Base-by-base conservation (phyloP, 2,113 vertebrate genomes). In the Herpetotheres cachinnans region DNA sequence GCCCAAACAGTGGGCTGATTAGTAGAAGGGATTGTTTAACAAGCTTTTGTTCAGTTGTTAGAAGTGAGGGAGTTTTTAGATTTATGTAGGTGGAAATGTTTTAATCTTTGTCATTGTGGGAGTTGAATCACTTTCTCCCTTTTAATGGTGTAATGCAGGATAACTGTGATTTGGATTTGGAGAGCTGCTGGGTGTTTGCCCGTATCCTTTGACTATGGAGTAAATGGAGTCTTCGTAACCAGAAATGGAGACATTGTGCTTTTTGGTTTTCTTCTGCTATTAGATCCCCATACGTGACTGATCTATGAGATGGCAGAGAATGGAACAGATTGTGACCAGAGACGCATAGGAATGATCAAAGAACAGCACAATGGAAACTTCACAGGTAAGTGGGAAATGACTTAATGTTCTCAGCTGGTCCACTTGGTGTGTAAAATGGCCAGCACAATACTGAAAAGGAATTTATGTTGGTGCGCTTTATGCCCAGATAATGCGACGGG, bases 271-370 rank as follows among this genome's bases (percentile, higher is more conserved):
- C 5, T 80, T 83, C 25, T 88, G 65, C 52, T 90, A 2, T 50
- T 89, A 98, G 98, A 80, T 97, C 92, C 96, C 94, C 83, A 86
- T 52, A 90, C 78, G 67, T 94, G 97, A 91, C 49, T 98, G 97
- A 97, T 98, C 96, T 97, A 97, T 98, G 99, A 99, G 97, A 99
- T 99, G 99, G 99, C 99, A 98, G 99, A 99, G 97, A 99, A 99
- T 98, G 99, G 99, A 98, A 98, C 98, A 84, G 98, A 98, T 69
- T 99, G 98, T 98, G 99, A 99, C 91, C 99, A 99, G 98, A 99
- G 98, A 97, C 99, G 99, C 80, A 76, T 97, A 69, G 98, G 98
- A 96, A 98, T 98, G 98, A 96, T 92, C 84, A 99, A 99, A 98
- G 99, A 99, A 76, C 99, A 98, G 95, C 99, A 99, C 94, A 99